Evolutionary conservation across 1,140 invertebrate species (phyloP).

Genomic region (Drosophila erecta): DNA sequence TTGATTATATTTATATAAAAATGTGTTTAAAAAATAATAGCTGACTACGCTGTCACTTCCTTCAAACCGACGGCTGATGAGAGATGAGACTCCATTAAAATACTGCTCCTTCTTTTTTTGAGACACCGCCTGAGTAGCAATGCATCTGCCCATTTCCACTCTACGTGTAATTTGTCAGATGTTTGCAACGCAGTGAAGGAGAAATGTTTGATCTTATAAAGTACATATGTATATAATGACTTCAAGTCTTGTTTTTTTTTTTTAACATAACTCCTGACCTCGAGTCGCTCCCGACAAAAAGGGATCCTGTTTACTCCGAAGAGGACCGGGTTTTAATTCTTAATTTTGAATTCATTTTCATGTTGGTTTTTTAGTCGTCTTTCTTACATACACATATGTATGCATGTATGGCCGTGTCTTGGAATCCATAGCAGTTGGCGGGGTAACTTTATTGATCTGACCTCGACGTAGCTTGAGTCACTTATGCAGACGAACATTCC

Average conservation of each 20-base stretch:
- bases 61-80: no score
- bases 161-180: no score
- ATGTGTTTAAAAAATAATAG: no score
- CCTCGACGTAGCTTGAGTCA: slow-evolving; percentile 47
- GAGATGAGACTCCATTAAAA: no score
- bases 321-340: neutral
- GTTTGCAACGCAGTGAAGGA: no score
- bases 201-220: no score
- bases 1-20: no score
- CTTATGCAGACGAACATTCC: slow-evolving; percentile 1
- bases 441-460: slow-evolving; percentile 54
- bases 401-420: slow-evolving; percentile 3
- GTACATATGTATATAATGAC: no score
- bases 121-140: no score
- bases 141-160: no score
- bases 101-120: no score
- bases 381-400: slow-evolving; percentile 16
- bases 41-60: no score
- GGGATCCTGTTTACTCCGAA: slow-evolving; percentile 14
- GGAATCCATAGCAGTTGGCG: slow-evolving; percentile 35
- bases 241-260: neutral
- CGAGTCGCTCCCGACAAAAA: slow-evolving; percentile 18
- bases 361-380: slow-evolving; percentile 5
- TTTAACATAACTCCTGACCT: slow-evolving; percentile 28
- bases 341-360: slow-evolving; percentile 1